Conservation (phyloP, 2,888 invertebrate species). For the Rhodophaea formosa region DNA sequence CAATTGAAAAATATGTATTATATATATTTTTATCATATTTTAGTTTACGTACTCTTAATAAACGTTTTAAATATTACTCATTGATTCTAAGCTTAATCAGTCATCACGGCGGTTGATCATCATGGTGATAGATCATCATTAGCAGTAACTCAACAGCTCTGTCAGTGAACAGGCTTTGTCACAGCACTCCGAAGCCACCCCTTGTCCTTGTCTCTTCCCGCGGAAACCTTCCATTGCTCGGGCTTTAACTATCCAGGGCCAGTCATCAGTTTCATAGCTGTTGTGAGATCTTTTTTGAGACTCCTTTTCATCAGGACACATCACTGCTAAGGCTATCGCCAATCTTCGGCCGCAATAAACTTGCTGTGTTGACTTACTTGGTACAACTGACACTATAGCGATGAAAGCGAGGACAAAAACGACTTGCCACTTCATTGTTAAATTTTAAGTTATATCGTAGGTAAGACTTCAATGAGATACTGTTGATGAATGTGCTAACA, state of each 20-base stretch:
- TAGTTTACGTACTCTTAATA: too few species aligned
- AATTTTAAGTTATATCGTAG: too few species aligned
- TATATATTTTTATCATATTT: too few species aligned
- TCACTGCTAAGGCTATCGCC: neutral
- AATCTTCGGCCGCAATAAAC: slow-evolving; percentile 11
- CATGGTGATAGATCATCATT: too few species aligned
- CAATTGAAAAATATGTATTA: too few species aligned
- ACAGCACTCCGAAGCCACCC: slow-evolving; percentile 15
- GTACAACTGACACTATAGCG: neutral
- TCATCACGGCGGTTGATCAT: too few species aligned
- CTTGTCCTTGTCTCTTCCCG: slow-evolving; percentile 6
- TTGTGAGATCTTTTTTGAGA: slow-evolving; percentile 5
- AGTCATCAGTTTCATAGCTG: neutral
- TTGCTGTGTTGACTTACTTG: neutral
- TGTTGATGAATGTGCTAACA: neutral
- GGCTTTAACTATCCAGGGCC: neutral
- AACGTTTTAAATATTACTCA: too few species aligned
- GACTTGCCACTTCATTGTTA: slow-evolving; percentile 2
- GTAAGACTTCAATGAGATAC: too few species aligned
- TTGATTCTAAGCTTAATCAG: too few species aligned
- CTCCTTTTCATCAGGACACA: slow-evolving; percentile 10
- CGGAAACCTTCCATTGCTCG: neutral
- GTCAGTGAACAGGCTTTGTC: slow-evolving; percentile 11
- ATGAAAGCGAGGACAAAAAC: neutral
- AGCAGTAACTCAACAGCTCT: slow-evolving; percentile 12